Evolutionary conservation across 2,797 vertebrate genomes (phyloP).

Genomic region (Anas capensis): DNA sequence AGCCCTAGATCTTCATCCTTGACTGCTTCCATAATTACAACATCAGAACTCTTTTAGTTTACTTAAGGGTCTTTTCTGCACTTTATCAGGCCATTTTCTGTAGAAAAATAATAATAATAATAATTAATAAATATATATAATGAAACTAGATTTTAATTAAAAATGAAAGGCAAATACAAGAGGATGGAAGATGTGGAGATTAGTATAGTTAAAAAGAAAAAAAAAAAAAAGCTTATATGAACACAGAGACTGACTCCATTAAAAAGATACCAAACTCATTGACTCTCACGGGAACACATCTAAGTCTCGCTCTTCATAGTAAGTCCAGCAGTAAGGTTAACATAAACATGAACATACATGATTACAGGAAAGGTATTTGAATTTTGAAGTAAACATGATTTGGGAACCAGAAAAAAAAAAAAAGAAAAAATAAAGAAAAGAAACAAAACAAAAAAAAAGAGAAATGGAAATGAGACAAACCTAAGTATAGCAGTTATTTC

Average conservation of each 20-base stretch:
- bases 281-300: rapidly evolving
- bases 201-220: background rate
- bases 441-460: background rate
- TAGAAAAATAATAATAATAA: background rate
- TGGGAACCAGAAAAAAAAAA: background rate
- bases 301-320: background rate
- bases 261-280: background rate
- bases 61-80: background rate
- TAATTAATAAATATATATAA: background rate
- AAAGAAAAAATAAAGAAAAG: background rate
- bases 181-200: background rate
- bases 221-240: background rate
- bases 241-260: background rate
- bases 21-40: background rate
- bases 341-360: background rate
- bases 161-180: background rate
- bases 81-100: background rate
- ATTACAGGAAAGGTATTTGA: background rate
- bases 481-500: background rate
- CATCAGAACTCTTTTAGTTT: background rate
- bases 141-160: background rate
- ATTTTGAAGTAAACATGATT: background rate
- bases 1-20: background rate
- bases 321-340: background rate
- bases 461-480: background rate